phyloP scores from a whole-genome alignment of 2,888 invertebrate genomes.

The Ceraclea dissimilis region DNA sequence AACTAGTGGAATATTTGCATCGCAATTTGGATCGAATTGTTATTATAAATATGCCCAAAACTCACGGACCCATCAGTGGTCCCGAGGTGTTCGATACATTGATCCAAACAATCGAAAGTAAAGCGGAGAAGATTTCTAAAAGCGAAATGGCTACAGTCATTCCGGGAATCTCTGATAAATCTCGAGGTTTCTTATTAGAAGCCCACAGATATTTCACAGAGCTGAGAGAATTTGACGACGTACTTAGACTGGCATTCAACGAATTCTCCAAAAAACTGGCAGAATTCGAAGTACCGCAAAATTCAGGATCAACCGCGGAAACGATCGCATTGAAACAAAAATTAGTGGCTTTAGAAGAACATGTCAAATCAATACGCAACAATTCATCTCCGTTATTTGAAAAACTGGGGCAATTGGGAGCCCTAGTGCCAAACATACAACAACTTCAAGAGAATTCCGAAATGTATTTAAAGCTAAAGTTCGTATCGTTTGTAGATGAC shows the following conservation, averaged over 20 bases:
- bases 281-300: not conserved
- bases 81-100: not conserved
- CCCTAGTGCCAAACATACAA: not conserved
- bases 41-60: not conserved
- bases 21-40: not conserved
- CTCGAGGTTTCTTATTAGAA: not conserved
- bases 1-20: not conserved
- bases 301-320: not conserved
- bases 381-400: not conserved
- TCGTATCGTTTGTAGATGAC: not conserved
- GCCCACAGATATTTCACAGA: not conserved
- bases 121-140: not conserved
- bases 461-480: not conserved
- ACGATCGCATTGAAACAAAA: not conserved
- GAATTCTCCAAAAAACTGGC: not conserved
- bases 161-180: not conserved
- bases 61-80: not conserved
- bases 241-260: not conserved
- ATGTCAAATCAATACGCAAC: not conserved
- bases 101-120: not conserved
- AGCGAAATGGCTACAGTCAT: not conserved
- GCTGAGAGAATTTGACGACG: not conserved
- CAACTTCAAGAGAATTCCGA: not conserved
- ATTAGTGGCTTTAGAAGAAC: not conserved
- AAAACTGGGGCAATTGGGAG: not conserved